These are phyloP conservation scores for Antennarius maculatus DNA, from an alignment of 2,797 vertebrate genomes.

Conservation along the genomic window DNA sequence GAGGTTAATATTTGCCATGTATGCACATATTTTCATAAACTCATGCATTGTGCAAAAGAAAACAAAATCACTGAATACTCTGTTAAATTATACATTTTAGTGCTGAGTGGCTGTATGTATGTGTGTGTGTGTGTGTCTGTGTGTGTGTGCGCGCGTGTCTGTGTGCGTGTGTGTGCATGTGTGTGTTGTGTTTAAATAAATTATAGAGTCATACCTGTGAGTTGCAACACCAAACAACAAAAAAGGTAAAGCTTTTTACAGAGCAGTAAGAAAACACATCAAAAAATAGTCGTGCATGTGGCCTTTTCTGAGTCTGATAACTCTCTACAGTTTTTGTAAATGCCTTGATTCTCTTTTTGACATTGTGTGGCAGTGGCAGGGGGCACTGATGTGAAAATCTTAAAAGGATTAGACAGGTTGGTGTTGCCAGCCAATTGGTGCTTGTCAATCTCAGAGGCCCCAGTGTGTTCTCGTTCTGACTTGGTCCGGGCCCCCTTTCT, in stretches of 20 bases:
- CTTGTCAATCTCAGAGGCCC: conserved; percentile 81
- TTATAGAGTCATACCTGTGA: conserved; percentile 75
- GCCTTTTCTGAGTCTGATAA: conserved; percentile 55
- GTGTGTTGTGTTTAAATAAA: conserved; percentile 77
- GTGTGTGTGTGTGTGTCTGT: too few relatives aligned
- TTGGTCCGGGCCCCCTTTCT: conserved; percentile 56
- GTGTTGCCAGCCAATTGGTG: conserved; percentile 82
- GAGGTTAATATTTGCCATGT: conserved; percentile 64
- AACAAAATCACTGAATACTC: conserved; percentile 68
- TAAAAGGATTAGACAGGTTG: conserved; percentile 81
- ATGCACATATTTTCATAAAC: conserved; percentile 78
- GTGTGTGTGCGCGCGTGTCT: too few relatives aligned
- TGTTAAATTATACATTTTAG: conserved; percentile 84
- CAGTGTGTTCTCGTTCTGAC: conserved; percentile 50
- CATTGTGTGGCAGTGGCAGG: conserved; percentile 76
- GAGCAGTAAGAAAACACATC: conserved; percentile 62
- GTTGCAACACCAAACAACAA: conserved; percentile 66
- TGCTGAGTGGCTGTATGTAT: conserved; percentile 69
- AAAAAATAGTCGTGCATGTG: conserved; percentile 55
- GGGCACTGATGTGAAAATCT: conserved; percentile 82
- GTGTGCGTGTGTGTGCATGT: conserved; percentile 26
- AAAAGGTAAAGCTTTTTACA: conserved; percentile 53
- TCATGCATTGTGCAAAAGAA: conserved; percentile 78
- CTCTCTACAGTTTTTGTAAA: conserved; percentile 58
- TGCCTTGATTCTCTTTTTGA: conserved; percentile 69